Conservation (phyloP, 1,140 invertebrate species). For the Drosophila bifasciata region DNA sequence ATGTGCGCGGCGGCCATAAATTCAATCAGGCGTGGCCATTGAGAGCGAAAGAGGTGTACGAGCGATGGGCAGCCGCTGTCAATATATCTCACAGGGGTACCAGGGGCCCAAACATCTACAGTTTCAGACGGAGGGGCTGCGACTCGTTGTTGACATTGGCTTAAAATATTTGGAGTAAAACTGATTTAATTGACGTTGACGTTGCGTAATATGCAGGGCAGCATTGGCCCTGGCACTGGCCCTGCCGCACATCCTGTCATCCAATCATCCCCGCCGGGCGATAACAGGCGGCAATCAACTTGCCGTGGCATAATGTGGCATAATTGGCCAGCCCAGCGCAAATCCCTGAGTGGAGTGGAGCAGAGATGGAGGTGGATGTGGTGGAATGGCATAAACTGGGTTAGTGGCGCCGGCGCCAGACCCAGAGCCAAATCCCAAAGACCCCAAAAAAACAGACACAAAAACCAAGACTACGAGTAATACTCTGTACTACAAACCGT, state of each 20-base stretch:
- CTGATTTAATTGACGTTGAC: conserved; percentile 81
- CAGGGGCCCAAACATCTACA: background rate
- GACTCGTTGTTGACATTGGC: conserved; percentile 67
- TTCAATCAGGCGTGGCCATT: conserved; percentile 76
- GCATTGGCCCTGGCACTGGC: conserved; percentile 16
- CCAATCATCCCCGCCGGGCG: conserved; percentile 25
- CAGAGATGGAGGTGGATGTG: background rate
- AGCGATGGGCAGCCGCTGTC: conserved; percentile 55
- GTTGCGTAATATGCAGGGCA: conserved; percentile 68
- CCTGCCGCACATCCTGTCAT: conserved; percentile 46
- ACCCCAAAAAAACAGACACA: conserved; percentile 11
- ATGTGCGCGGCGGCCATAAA: conserved; percentile 64
- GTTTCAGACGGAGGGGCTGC: conserved; percentile 4
- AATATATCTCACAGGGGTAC: conserved; percentile 57
- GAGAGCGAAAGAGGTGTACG: conserved; percentile 30
- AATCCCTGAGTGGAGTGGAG: conserved; percentile 10
- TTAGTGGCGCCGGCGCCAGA: conserved; percentile 79
- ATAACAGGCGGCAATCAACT: conserved; percentile 64
- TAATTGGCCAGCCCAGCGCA: conserved; percentile 71
- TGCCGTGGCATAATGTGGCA: conserved; percentile 67
- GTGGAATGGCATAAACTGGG: conserved; percentile 61
- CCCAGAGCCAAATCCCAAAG: conserved; percentile 8
- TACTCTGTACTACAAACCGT: conserved; percentile 40
- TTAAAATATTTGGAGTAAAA: conserved; percentile 80
- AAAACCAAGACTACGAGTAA: conserved; percentile 20